Evolutionary conservation across 2,797 vertebrate genomes (phyloP).

Genomic region (Adelosebastes latens): DNA sequence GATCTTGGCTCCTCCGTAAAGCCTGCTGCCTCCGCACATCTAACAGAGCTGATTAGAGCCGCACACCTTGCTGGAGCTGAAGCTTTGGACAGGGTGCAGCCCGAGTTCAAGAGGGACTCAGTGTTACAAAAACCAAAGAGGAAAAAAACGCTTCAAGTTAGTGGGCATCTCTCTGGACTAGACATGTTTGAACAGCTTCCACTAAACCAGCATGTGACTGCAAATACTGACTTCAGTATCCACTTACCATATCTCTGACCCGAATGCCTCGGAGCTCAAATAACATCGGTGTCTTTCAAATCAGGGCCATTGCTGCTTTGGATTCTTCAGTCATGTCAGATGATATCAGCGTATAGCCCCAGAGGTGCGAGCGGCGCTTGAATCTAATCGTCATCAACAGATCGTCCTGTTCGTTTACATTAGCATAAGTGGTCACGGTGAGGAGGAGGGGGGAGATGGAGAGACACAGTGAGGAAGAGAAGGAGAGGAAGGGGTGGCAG

Average conservation of each 20-base stretch:
- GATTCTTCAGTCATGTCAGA: conserved; percentile 52
- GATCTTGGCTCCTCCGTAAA: conserved; percentile 67
- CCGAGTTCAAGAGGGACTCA: conserved; percentile 56
- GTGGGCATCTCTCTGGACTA: conserved; percentile 5
- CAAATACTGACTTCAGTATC: conserved; percentile 19
- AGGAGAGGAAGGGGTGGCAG: neutral
- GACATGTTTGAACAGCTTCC: conserved; percentile 16
- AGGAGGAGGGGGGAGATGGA: neutral
- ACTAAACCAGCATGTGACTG: neutral
- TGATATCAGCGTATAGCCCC: conserved; percentile 45
- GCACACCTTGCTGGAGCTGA: conserved; percentile 63
- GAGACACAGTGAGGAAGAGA: neutral
- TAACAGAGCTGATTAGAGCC: conserved; percentile 69
- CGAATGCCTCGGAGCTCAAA: conserved; percentile 30
- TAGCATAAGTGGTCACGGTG: conserved; percentile 52
- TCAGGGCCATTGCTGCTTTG: conserved; percentile 33
- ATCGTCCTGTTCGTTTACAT: conserved; percentile 56
- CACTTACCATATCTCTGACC: conserved; percentile 35
- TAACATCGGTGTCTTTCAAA: conserved; percentile 44
- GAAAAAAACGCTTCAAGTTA: conserved; percentile 8
- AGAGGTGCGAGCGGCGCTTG: conserved; percentile 31
- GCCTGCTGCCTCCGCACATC: conserved; percentile 63
- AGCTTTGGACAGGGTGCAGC: conserved; percentile 54
- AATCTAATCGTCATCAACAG: conserved; percentile 61
- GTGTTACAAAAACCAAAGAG: conserved; percentile 27